Percentiles rank a stretch among this genome's conserved stretches.
Evolutionary conservation across 1,140 invertebrate species (phyloP).

Genomic region (Cyrtorhinus lividipennis): DNA sequence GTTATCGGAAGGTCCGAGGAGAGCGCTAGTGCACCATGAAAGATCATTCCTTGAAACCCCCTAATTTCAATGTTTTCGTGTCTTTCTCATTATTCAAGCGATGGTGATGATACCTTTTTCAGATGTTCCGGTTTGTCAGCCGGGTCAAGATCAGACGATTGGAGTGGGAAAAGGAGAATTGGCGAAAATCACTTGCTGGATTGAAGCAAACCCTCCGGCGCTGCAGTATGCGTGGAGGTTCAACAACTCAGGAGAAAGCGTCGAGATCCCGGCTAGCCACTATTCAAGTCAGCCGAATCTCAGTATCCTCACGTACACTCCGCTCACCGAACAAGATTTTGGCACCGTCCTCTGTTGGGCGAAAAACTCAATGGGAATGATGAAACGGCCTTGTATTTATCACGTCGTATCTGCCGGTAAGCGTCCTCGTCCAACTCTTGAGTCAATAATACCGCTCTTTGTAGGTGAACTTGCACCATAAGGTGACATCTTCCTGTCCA

Average conservation of each 20-base stretch:
- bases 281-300: conserved; percentile 34
- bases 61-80: too few species aligned
- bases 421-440: too few species aligned
- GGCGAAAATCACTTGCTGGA: conserved; percentile 58
- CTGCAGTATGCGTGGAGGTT: conserved; percentile 60
- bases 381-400: conserved; percentile 51
- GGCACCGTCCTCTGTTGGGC: conserved; percentile 56
- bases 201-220: conserved; percentile 67
- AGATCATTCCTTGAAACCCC: too few species aligned
- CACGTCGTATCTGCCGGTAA: conserved; percentile 55
- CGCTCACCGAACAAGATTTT: conserved; percentile 53
- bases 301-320: conserved; percentile 48
- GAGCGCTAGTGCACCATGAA: too few species aligned
- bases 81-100: background rate
- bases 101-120: conserved; percentile 20
- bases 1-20: too few species aligned
- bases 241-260: conserved; percentile 50
- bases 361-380: conserved; percentile 46
- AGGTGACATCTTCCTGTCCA: too few species aligned
- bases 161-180: conserved; percentile 67
- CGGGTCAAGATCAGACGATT: conserved; percentile 48
- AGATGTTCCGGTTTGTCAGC: conserved; percentile 56
- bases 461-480: too few species aligned
- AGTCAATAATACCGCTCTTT: too few species aligned
- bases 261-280: conserved; percentile 32